These are phyloP conservation scores for Gastrophysa polygoni DNA, from an alignment of 2,888 invertebrate genomes.

Conservation along the genomic window DNA sequence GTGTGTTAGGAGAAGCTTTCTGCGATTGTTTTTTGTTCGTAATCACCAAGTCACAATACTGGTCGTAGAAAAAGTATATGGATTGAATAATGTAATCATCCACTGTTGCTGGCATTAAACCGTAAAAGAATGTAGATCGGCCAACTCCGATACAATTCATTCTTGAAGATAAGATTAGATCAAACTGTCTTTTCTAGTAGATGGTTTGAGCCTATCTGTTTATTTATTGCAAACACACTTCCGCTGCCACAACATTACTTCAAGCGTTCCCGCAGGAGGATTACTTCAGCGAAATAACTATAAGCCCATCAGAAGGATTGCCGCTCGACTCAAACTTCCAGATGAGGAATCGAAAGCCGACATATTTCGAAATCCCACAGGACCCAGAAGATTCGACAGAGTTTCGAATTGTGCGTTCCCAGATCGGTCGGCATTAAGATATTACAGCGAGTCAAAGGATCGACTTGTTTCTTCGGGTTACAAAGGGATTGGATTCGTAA, in stretches of 20 bases:
- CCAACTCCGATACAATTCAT: too few species aligned
- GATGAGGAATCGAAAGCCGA: slow-evolving; percentile 17
- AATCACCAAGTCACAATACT: too few species aligned
- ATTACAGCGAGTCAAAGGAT: neutral
- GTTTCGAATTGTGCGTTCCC: neutral
- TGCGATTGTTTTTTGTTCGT: too few species aligned
- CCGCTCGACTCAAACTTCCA: slow-evolving; percentile 22
- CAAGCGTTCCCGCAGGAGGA: neutral
- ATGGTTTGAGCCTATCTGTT: too few species aligned
- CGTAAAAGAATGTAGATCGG: too few species aligned
- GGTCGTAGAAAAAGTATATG: too few species aligned
- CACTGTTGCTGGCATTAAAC: too few species aligned
- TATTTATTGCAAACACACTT: neutral
- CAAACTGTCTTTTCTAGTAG: too few species aligned
- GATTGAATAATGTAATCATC: too few species aligned
- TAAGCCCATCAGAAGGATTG: slow-evolving; percentile 20
- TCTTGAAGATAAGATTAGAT: too few species aligned
- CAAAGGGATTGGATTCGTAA: neutral
- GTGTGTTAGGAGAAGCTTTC: too few species aligned
- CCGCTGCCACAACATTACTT: too few species aligned
- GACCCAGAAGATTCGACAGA: neutral
- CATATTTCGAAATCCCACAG: neutral
- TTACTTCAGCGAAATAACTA: neutral
- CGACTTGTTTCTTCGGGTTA: neutral
- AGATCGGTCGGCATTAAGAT: neutral